These are phyloP conservation scores for Theonella swinhoei DNA, from an alignment of 37 sponge, comb jelly and placozoan species.

Conservation along the genomic window DNA sequence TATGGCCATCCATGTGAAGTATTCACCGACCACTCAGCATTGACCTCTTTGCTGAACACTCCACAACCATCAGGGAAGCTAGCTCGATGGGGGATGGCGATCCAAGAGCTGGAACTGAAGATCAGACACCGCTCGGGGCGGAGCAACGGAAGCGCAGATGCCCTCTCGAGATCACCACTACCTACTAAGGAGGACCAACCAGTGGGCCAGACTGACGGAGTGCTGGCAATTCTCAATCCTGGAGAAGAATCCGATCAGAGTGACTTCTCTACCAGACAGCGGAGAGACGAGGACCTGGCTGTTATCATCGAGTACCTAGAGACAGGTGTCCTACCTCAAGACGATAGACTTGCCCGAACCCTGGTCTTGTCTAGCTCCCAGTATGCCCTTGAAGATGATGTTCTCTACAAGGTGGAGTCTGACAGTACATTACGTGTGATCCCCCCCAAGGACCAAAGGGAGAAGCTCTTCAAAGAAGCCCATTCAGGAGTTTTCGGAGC, in stretches of 20 bases:
- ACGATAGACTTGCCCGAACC: conserved; percentile 7
- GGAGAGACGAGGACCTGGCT: conserved; percentile 11
- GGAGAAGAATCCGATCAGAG: neutral
- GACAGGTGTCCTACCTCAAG: conserved; percentile 39
- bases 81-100: too few species aligned
- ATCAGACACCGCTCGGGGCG: conserved; percentile 52
- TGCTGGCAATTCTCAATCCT: too few species aligned
- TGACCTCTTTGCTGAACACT: conserved; percentile 51
- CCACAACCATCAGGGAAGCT: conserved; percentile 71
- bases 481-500: conserved; percentile 54
- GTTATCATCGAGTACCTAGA: conserved; percentile 26
- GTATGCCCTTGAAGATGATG: conserved; percentile 26
- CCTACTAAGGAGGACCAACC: neutral
- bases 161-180: conserved; percentile 44
- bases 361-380: conserved; percentile 12
- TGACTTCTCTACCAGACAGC: conserved; percentile 13
- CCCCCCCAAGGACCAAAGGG: conserved; percentile 15
- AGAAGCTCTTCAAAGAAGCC: conserved; percentile 39
- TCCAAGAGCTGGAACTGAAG: conserved; percentile 53
- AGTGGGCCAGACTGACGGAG: neutral
- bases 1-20: conserved; percentile 62
- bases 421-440: conserved; percentile 43
- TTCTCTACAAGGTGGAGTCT: conserved; percentile 47
- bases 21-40: conserved; percentile 61
- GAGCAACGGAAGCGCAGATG: conserved; percentile 56